Base-by-base conservation (phyloP, 1,140 invertebrate species). In the Drosophila funebris region DNA sequence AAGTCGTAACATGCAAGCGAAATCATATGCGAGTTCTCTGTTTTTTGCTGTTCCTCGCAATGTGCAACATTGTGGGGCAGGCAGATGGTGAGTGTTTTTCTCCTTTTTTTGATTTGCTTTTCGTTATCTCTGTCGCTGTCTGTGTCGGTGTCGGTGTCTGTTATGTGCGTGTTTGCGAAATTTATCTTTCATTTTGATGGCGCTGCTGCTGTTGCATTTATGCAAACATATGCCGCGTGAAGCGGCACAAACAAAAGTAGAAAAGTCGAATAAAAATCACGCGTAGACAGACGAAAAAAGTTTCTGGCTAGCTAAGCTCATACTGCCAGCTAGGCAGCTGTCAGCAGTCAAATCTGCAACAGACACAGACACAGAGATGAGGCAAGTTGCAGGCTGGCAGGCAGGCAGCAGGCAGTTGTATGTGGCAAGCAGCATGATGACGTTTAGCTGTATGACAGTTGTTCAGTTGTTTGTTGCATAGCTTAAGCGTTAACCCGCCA, bases 141-240 rank as follows among this genome's bases (percentile, higher is more conserved):
- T 66, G 57, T 9, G 7, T 37, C n/a, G 4, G 37, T 31, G 18
- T 66, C 46, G 61, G 57, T 9, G 37, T 37, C 50, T 63, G 60
- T 77, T 77, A 27, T 36, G 50, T 62, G 58, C 67, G 70, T 82
- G 69, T 76, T 71, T 76, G 75, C 54, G 44, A 81, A 82, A 82
- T 87, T 78, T 88, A 87, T 87, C 78, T 87, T 87, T 87, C 78
- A 69, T 88, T 84, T 82, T 72, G 82, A 78, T 46, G 62, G 52
- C 37, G 58, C 46, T 80, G 72, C 53, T 50, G 68, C 41, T 31
- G 9, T 13, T 73, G 66, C 54, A 62, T 85, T 81, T 87, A 82
- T 87, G 82, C 83, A 87, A 84, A 88, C 82, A 87, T 87, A 82
- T 88, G 82, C 78, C 57, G 75, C 75, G 72, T 69, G 60, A 76